phyloP scores from a whole-genome alignment of 2,888 invertebrate genomes.

The Perizoma flavofasciatum region DNA sequence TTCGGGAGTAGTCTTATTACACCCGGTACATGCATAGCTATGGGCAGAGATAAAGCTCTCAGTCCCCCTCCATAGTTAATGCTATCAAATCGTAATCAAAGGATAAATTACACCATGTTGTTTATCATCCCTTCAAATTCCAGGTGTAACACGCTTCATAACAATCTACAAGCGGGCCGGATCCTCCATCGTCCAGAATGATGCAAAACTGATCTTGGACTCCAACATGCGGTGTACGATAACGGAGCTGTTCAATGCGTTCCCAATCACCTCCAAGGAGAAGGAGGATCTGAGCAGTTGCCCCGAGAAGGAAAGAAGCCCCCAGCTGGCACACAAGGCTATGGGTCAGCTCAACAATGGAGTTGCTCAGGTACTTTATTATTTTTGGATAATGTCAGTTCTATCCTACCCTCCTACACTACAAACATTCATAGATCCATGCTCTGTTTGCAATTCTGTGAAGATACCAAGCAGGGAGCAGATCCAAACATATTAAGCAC shows the following conservation, averaged over 20 bases:
- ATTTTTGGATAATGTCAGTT: not conserved
- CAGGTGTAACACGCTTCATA: conserved; percentile 86
- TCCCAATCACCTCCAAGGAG: conserved; percentile 87
- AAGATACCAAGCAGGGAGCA: no score
- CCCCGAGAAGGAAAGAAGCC: conserved; percentile 86
- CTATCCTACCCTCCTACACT: no score
- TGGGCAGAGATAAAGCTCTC: no score
- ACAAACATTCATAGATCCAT: no score
- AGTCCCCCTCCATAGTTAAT: no score
- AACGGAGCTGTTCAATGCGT: conserved; percentile 85
- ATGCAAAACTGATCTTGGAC: conserved; percentile 86
- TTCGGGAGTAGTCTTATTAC: no score
- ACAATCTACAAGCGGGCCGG: conserved; percentile 88
- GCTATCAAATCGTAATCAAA: no score
- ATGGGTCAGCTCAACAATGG: conserved; percentile 88
- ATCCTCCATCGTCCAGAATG: conserved; percentile 86
- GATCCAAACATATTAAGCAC: no score
- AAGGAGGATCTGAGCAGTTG: conserved; percentile 88
- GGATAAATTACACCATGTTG: no score
- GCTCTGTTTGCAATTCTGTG: no score
- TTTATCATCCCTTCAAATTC: conserved; percentile 28
- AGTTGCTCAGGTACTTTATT: conserved; percentile 81
- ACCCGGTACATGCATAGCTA: no score
- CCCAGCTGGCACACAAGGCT: conserved; percentile 81
- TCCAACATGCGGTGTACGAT: conserved; percentile 86